phyloP scores from a whole-genome alignment of 2,113 vertebrate genomes.

The Pseudopipra pipra region DNA sequence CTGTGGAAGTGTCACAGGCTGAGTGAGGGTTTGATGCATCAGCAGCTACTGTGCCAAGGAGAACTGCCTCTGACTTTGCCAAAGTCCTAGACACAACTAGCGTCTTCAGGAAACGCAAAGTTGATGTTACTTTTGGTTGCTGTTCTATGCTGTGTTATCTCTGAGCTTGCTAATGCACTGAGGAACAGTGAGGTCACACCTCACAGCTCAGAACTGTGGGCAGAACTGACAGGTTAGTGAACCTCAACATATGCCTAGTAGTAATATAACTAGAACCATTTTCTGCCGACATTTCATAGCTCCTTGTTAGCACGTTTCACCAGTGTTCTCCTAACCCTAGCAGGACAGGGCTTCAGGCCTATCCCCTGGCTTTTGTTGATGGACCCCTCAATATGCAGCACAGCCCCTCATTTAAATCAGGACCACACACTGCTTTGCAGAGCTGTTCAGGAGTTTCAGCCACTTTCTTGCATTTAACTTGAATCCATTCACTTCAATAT shows the following conservation, averaged over 20 bases:
- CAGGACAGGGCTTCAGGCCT: neutral
- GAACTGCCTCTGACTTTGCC: neutral
- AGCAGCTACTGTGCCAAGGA: neutral
- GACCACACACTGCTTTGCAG: neutral
- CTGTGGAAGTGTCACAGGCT: neutral
- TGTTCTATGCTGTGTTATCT: neutral
- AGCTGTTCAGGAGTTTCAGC: neutral
- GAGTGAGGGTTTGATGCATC: neutral
- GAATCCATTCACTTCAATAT: neutral
- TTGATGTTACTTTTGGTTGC: neutral
- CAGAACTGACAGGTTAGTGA: neutral
- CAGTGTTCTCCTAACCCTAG: neutral
- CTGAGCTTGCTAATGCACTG: neutral
- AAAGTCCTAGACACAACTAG: neutral
- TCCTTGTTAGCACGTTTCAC: neutral
- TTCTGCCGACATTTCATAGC: slow-evolving; percentile 45
- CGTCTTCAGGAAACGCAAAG: neutral
- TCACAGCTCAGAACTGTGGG: neutral
- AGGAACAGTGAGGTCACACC: neutral
- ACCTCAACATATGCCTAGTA: neutral
- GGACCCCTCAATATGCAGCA: rapidly evolving
- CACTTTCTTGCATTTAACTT: neutral
- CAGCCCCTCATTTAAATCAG: neutral
- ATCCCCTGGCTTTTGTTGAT: neutral
- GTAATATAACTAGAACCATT: neutral